Base-by-base conservation (phyloP, 2,113 vertebrate genomes). In the Gobiocypris rarus region DNA sequence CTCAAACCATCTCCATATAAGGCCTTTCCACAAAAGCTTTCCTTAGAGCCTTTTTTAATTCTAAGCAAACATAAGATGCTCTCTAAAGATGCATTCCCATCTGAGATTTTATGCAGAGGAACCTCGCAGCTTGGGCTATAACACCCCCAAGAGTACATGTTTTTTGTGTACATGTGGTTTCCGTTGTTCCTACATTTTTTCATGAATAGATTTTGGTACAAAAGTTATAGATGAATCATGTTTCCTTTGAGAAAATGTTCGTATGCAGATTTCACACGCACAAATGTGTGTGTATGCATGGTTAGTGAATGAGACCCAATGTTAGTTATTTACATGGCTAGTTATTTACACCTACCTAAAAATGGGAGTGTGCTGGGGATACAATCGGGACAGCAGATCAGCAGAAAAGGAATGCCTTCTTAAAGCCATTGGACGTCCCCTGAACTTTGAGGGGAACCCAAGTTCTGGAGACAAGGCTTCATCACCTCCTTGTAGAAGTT, bases 331-430 rank as follows among this genome's bases (percentile, higher is more conserved):
- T 11, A 50, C 17, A 82, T 1, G 73, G 0, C n/a, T n/a, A n/a
- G n/a, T n/a, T n/a, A n/a, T 3, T 17, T 24, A 50, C 31, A 75
- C 91, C 86, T 84, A 95, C 95, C 93, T 95, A 82, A 93, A 95
- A 74, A 94, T 89, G 14, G 95, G 93, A 11, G 88, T 89, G 71
- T 92, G 85, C 67, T 94, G 93, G 52, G 94, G 94, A 83, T 94
- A 93, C 26, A 95, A 91, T 28, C 94, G 91, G 26, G 94, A 94
- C 79, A 95, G 88, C 86, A 95, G 85, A 82, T 94, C 91, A 43
- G 89, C 89, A 26, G 95, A 95, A 88, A 96, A 92, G 0, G 89
- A 95, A 87, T 92, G 93, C 45, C 88, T 93, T 26, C 92, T 90
- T 52, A 90, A 89, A 67, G 67, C 65, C 83, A 87, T 59, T 0